Base-by-base conservation (phyloP, 1,140 invertebrate genomes). In the Cherax destructor region DNA sequence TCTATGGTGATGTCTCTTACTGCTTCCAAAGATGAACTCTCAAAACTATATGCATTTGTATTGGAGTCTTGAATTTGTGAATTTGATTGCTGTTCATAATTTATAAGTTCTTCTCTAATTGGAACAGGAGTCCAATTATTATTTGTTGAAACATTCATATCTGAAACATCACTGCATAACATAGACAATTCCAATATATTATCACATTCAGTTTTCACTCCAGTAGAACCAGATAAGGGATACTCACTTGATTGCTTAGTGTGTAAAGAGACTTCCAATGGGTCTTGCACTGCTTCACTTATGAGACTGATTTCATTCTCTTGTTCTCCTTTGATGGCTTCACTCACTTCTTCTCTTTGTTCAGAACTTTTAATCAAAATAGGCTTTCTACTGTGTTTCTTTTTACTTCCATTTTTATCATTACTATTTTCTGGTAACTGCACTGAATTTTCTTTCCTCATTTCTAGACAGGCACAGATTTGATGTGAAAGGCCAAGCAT, bases 401-500 rank as follows among this genome's bases (percentile, higher is more conserved):
- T 59, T 50, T 41, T 24, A 74, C 24, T 9, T 6, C 9, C 18
- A 65, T 41, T 69, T 50, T 80, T 69, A 10, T 24, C 11, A 47
- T 65, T 5, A 47, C 59, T 65, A 72, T 76, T 49, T 72, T 30
- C 41, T 24, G 47, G n/a, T 69, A 18, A 18, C 41, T 69, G 30
- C n/a, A 47, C 16, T 50, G 30, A n/a, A 41, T 59, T 24, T 47
- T 56, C 78, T 50, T 47, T 52, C 9, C 13, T 80, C 47, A 65
- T 47, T n/a, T 88, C 76, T 24, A 90, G 52, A 77, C 72, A 83
- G 18, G 81, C n/a, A 52, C 24, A 84, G 13, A 90, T 85, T 21
- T 84, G 80, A 41, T 90, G 81, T 21, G 88, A 90, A 18, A 90
- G 83, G 59, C 88, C 88, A 65, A 90, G 88, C 41, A 84, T 52